Evolutionary conservation across 2,113 vertebrate species (phyloP), one percentile per base, ranked within the genome.

Genomic region (Serilophus lunatus): DNA sequence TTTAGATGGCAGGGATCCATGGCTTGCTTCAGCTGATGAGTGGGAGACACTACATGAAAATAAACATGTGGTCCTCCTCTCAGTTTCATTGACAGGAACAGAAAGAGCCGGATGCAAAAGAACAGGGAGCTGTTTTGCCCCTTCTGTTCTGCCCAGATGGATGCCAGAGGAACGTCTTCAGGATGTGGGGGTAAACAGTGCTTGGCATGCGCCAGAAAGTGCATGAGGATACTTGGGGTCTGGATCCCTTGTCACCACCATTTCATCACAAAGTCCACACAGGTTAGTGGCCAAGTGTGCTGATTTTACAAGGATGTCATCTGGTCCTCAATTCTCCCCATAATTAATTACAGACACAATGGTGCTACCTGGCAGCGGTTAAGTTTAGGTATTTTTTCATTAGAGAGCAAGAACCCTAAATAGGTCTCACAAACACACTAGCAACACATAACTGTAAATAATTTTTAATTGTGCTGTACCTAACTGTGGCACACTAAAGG

Each of bases 121-220:
- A 68, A 82, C 66, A 31, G 35, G 26, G 59, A 77, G 35, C 6
- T 50, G 49, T 31, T 69, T 79, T 87, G 81, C 61, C 72, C 85
- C 78, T 87, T 95, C 84, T 88, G 78, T 85, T 91, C 35, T 61
- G 24, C 59, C 45, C 59, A 91, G 2, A 26, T 88, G 82, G 42
- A 45, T 95, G 36, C 33, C 45, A 40, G 45, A n/a, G 44, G 6
- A 51, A 16, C 45, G 18, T 31, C 36, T 84, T 45, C 2, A 10
- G n/a, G 50, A 29, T 4, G 17, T 8, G 7, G 10, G 9, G 19
- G 5, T 47, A 31, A 65, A 57, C 0, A 7, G 11, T 19, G 53
- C 42, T 28, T 40, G 25, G 22, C 19, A n/a, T 45, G 44, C 6
- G 61, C 8, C 40, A 71, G 74, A 59, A 38, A 24, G 56, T 24